These are phyloP conservation scores for Diacarnus erythraeanus DNA, from an alignment of 37 sponge, comb jelly and placozoan genomes.

Conservation along the genomic window DNA sequence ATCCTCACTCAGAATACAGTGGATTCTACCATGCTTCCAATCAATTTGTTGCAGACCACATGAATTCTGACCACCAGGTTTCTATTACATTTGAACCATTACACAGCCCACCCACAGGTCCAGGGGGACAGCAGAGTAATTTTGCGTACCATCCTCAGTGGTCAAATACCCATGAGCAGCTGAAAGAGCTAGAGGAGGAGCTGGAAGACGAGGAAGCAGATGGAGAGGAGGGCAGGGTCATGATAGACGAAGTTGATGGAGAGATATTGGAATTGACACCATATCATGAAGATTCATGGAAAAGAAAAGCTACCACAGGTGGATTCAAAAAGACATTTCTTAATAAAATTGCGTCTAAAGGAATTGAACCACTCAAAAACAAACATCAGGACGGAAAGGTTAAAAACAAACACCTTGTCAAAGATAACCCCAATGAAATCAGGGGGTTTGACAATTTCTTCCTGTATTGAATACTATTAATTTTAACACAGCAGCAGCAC, in stretches of 20 bases:
- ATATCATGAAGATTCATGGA: background rate
- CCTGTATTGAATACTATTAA: too few species aligned
- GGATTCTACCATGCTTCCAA: background rate
- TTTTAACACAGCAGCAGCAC: too few species aligned
- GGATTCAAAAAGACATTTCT: background rate
- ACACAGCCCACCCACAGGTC: background rate
- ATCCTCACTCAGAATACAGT: background rate
- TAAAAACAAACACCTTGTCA: background rate
- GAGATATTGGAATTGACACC: background rate
- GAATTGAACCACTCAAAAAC: background rate
- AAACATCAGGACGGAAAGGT: background rate
- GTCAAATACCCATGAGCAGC: background rate
- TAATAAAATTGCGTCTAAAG: too few species aligned
- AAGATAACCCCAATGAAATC: conserved; percentile 16
- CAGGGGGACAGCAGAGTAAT: background rate
- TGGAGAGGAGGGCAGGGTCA: background rate
- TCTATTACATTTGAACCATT: background rate
- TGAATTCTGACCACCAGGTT: background rate
- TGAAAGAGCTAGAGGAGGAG: conserved; percentile 6
- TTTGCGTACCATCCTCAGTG: background rate
- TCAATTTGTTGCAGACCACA: background rate
- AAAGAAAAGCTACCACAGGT: background rate
- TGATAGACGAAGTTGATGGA: background rate
- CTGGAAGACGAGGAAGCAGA: background rate
- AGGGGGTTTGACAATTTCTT: conserved; percentile 67